phyloP scores from a whole-genome alignment of 2,113 vertebrate genomes.

The Plotosus lineatus region DNA sequence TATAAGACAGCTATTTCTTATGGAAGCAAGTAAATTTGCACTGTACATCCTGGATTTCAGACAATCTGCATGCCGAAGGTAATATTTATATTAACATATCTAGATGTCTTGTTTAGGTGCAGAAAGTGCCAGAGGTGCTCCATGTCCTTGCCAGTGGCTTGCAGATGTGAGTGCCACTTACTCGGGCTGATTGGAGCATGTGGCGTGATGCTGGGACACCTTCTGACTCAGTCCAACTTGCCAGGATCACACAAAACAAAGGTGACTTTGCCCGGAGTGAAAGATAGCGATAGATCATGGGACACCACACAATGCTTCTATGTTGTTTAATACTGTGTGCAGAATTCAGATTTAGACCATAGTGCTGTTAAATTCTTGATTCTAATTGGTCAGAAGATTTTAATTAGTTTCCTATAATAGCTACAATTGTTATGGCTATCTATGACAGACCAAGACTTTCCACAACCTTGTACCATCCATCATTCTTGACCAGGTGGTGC shows the following conservation, averaged over 20 bases:
- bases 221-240: constrained; percentile 50
- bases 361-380: neutral
- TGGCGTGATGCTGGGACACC: constrained; percentile 54
- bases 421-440: neutral
- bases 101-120: constrained; percentile 23
- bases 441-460: neutral
- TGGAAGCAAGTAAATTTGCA: neutral
- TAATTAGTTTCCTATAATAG: neutral
- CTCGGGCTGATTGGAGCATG: constrained; percentile 62
- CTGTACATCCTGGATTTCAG: neutral
- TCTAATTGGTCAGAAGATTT: neutral
- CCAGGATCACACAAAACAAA: constrained; percentile 38
- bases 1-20: neutral
- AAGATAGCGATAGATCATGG: neutral
- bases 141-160: constrained; percentile 58
- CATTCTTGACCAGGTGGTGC: too few species aligned
- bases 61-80: neutral
- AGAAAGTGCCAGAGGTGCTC: constrained; percentile 53
- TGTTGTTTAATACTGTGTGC: neutral
- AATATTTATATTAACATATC: constrained; percentile 9
- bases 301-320: neutral
- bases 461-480: too few species aligned
- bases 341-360: neutral
- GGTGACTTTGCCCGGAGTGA: constrained; percentile 57
- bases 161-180: constrained; percentile 52